Percentiles rank a stretch among this genome's conserved stretches.
Evolutionary conservation across 2,888 invertebrate species (phyloP).

Genomic region (Nephrotoma appendiculata): DNA sequence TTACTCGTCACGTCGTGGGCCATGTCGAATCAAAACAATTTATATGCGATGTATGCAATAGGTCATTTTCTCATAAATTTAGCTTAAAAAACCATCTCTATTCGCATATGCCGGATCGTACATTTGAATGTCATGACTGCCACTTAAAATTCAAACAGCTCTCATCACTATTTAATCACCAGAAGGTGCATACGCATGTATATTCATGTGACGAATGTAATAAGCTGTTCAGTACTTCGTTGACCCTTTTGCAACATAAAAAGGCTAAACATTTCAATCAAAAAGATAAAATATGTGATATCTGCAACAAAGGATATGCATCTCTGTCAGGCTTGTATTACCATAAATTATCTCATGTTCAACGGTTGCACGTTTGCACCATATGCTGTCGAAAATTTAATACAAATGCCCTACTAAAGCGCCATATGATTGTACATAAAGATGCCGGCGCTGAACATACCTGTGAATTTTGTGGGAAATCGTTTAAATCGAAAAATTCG

Average conservation of each 20-base stretch:
- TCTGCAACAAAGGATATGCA: neutral
- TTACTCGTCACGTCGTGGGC: neutral
- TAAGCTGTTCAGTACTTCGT: neutral
- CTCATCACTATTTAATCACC: neutral
- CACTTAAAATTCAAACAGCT: neutral
- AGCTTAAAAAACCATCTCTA: neutral
- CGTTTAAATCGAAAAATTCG: neutral
- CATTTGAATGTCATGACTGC: neutral
- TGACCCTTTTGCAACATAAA: neutral
- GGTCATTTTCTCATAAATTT: neutral
- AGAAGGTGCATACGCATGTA: neutral
- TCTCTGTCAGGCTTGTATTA: neutral
- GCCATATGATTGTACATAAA: neutral
- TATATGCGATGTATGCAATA: neutral
- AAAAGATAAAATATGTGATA: neutral
- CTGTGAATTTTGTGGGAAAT: neutral
- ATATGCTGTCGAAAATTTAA: neutral
- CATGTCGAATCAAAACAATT: neutral
- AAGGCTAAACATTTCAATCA: neutral
- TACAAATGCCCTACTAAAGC: neutral
- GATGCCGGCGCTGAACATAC: neutral
- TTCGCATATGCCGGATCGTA: neutral
- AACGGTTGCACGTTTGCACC: neutral
- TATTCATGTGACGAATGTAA: neutral
- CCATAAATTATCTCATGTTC: neutral